phyloP scores from a whole-genome alignment of 1,140 invertebrate genomes.

The Hylaeus anthracinus region DNA sequence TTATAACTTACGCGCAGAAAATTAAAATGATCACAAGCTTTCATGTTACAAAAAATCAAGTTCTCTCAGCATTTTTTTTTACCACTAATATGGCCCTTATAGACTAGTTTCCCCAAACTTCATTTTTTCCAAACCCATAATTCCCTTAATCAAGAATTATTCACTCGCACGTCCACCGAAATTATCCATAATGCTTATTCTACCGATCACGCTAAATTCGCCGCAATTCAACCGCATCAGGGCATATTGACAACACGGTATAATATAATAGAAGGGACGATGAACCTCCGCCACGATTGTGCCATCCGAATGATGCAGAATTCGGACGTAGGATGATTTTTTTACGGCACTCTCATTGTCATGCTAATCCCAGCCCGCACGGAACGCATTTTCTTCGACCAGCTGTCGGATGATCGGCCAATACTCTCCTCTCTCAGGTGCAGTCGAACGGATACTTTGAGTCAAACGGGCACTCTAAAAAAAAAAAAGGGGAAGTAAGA shows the following conservation, averaged over 20 bases:
- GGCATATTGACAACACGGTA: neutral
- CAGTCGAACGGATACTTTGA: constrained; percentile 17
- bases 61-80: too few species aligned
- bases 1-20: too few species aligned
- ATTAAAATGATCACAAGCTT: too few species aligned
- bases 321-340: constrained; percentile 7
- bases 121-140: neutral
- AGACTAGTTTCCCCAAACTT: neutral
- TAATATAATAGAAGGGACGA: neutral
- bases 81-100: too few species aligned
- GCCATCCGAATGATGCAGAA: neutral
- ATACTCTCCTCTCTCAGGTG: constrained; percentile 42
- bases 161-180: neutral
- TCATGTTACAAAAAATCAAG: too few species aligned
- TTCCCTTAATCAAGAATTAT: neutral
- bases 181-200: neutral
- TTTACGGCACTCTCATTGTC: constrained; percentile 36
- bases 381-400: constrained; percentile 40
- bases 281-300: constrained; percentile 4
- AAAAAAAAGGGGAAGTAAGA: neutral
- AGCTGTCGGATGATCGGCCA: constrained; percentile 48
- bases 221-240: constrained; percentile 10
- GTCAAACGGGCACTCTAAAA: neutral
- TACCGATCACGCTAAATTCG: neutral
- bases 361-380: constrained; percentile 43